phyloP scores from a whole-genome alignment of 2,113 vertebrate genomes.

The Sterna hirundo region DNA sequence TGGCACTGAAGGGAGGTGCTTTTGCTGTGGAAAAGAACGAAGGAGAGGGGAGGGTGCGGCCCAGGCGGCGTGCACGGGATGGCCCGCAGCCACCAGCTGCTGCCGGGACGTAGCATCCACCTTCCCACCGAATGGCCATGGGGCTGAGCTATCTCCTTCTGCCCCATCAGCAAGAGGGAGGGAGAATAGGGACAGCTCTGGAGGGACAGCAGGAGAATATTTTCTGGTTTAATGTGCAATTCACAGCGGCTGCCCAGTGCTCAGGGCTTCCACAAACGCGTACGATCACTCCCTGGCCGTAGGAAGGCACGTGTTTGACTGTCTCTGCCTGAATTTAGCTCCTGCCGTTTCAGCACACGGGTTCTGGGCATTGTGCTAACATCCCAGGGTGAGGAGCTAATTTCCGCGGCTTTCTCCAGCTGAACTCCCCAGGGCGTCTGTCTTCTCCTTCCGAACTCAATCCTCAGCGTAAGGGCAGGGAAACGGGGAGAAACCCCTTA shows the following conservation, averaged over 20 bases:
- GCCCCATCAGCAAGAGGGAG: neutral
- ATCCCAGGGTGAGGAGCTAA: neutral
- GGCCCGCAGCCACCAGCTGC: neutral
- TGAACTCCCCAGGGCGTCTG: neutral
- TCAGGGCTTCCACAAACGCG: neutral
- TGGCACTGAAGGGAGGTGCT: neutral
- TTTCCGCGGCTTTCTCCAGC: neutral
- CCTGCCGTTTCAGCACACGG: neutral
- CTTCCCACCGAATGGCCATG: rapidly evolving
- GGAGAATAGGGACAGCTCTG: neutral
- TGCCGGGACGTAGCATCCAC: neutral
- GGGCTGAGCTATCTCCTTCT: neutral
- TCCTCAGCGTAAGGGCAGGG: neutral
- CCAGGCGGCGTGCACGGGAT: rapidly evolving
- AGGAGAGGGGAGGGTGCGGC: rapidly evolving
- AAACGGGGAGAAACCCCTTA: neutral
- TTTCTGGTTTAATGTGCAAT: neutral
- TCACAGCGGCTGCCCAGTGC: neutral
- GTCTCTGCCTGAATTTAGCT: neutral
- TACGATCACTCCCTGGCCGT: neutral
- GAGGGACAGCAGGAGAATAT: neutral
- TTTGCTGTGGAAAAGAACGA: neutral
- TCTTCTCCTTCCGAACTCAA: neutral
- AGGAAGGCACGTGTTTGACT: rapidly evolving
- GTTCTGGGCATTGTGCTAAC: neutral